phyloP scores from a whole-genome alignment of 2,797 vertebrate species.

The Leuciscus waleckii region DNA sequence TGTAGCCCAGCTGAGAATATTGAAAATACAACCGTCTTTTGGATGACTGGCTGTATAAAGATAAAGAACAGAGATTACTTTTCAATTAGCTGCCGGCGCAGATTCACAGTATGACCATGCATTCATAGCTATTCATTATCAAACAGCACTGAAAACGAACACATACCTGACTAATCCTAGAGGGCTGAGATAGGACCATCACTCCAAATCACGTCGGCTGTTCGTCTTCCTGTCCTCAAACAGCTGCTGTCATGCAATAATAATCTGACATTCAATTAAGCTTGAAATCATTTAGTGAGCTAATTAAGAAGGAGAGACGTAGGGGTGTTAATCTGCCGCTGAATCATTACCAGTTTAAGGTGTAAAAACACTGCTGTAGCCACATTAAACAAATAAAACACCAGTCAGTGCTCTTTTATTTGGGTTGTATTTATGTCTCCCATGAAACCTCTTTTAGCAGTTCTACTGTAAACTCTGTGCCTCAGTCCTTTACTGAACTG shows the following conservation, averaged over 20 bases:
- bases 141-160: constrained; percentile 48
- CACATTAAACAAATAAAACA: constrained; percentile 7
- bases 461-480: neutral
- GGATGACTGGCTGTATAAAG: constrained; percentile 44
- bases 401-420: neutral
- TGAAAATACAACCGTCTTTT: constrained; percentile 31
- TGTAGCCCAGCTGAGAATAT: constrained; percentile 30
- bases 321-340: constrained; percentile 21
- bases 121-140: constrained; percentile 61
- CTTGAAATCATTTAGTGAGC: constrained; percentile 66
- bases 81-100: constrained; percentile 62
- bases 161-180: constrained; percentile 56
- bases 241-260: constrained; percentile 60
- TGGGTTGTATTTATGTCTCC: neutral
- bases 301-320: constrained; percentile 48
- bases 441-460: constrained; percentile 13
- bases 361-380: constrained; percentile 12
- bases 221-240: constrained; percentile 44
- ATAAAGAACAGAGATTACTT: constrained; percentile 61
- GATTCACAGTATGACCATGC: constrained; percentile 56
- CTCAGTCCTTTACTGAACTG: neutral
- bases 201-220: constrained; percentile 36
- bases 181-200: constrained; percentile 52
- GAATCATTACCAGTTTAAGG: constrained; percentile 21
- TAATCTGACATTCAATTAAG: constrained; percentile 65